A percentile compares a stretch with the other conserved stretches of the same genome.
These are phyloP conservation scores for Oceanites oceanicus DNA, from an alignment of 2,113 vertebrate species.

Conservation along the genomic window DNA sequence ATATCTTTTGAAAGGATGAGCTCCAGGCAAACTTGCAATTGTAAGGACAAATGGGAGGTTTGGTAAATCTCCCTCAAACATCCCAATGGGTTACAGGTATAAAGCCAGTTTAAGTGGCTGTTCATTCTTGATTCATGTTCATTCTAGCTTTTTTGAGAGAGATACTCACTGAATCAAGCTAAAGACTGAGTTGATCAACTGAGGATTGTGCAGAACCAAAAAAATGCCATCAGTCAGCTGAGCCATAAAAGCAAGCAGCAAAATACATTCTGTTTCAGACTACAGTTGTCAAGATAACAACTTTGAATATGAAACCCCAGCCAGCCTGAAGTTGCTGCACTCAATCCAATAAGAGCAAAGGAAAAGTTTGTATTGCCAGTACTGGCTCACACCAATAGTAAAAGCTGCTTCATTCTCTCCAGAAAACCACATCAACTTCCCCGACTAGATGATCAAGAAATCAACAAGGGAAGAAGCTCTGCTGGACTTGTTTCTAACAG, in stretches of 20 bases:
- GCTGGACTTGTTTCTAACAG: not conserved
- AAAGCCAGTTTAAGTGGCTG: slow-evolving; percentile 30
- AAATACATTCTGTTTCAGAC: slow-evolving; percentile 38
- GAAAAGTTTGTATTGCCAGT: not conserved
- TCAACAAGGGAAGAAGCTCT: not conserved
- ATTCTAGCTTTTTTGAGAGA: slow-evolving; percentile 17
- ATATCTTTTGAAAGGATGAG: slow-evolving; percentile 31
- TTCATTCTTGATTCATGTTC: slow-evolving; percentile 39
- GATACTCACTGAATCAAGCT: slow-evolving; percentile 39
- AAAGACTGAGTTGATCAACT: slow-evolving; percentile 49
- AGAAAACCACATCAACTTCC: not conserved
- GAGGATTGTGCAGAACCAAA: slow-evolving; percentile 6
- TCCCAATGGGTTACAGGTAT: slow-evolving; percentile 19
- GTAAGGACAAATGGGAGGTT: slow-evolving; percentile 27
- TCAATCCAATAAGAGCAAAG: not conserved
- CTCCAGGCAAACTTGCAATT: slow-evolving; percentile 35
- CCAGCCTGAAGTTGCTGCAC: not conserved
- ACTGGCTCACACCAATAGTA: not conserved
- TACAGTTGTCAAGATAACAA: slow-evolving; percentile 34
- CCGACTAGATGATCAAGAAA: not conserved
- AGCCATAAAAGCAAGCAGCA: slow-evolving; percentile 14
- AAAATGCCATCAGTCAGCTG: slow-evolving; percentile 16
- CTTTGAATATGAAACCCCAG: not conserved
- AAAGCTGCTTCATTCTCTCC: not conserved
- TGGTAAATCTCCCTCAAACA: slow-evolving; percentile 29